Conservation (phyloP, 2,113 vertebrate species). For the Ornithorhynchus anatinus region DNA sequence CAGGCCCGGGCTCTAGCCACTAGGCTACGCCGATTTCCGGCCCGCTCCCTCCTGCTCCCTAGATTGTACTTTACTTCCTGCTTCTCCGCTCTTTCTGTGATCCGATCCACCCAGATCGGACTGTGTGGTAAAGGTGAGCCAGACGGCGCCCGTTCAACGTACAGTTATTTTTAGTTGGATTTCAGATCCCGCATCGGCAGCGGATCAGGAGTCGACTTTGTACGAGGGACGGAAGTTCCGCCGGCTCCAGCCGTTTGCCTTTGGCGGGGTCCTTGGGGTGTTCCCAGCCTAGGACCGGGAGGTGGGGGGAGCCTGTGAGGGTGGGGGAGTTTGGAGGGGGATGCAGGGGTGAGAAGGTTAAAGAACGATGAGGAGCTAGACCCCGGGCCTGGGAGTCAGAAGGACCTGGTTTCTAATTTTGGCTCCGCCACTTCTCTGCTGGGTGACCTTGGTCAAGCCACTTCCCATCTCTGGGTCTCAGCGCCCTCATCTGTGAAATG, state of each 20-base stretch:
- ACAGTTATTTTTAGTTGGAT: constrained; percentile 44
- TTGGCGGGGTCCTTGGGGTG: neutral
- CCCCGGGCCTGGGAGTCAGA: too few relatives aligned
- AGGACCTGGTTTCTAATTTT: too few relatives aligned
- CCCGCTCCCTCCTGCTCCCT: neutral
- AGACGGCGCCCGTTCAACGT: neutral
- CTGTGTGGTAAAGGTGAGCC: constrained; percentile 56
- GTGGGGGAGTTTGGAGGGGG: neutral
- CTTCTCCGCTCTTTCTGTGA: constrained; percentile 31
- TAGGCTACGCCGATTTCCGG: too few relatives aligned
- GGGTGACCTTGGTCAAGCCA: too few relatives aligned
- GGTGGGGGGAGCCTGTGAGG: too few relatives aligned
- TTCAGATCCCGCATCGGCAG: constrained; percentile 25
- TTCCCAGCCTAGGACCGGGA: neutral
- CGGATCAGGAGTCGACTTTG: constrained; percentile 23
- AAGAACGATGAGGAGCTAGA: too few relatives aligned
- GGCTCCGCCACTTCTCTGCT: too few relatives aligned
- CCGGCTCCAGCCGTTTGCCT: neutral
- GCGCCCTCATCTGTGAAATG: too few relatives aligned
- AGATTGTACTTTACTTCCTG: constrained; percentile 36
- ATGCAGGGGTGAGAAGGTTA: too few relatives aligned
- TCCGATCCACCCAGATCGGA: constrained; percentile 53
- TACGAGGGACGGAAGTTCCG: constrained; percentile 25
- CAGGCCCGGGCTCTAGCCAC: too few relatives aligned
- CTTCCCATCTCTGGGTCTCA: too few relatives aligned